A percentile compares a stretch with the other conserved stretches of the same genome.
Evolutionary conservation across 2,888 invertebrate species (phyloP).

Genomic region (Trachelus troglodyta): DNA sequence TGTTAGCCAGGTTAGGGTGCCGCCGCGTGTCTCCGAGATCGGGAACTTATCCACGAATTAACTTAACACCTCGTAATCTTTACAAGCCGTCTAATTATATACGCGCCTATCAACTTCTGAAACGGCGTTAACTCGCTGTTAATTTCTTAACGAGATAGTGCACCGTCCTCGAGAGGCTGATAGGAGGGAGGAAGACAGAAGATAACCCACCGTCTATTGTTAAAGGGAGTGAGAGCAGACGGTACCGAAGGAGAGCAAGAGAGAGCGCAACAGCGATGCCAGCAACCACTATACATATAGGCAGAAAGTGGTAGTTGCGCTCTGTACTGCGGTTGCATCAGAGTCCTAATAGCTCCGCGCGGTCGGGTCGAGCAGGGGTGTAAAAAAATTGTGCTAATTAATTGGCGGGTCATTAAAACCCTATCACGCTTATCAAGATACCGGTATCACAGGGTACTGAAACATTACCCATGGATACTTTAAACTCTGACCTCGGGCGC

Average conservation of each 20-base stretch:
- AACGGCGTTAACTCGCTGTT: conserved; percentile 45
- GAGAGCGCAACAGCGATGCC: background rate
- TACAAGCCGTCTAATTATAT: conserved; percentile 46
- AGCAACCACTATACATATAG: background rate
- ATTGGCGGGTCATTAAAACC: conserved; percentile 61
- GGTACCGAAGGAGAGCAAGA: background rate
- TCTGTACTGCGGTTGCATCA: conserved; percentile 35
- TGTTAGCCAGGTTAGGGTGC: background rate
- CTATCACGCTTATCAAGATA: conserved; percentile 26
- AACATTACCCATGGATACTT: background rate
- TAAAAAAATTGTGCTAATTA: conserved; percentile 47
- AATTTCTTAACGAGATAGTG: conserved; percentile 48
- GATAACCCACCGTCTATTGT: background rate
- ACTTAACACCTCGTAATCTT: conserved; percentile 34
- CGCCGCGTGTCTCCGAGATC: background rate
- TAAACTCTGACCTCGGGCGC: background rate
- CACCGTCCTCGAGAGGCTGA: conserved; percentile 14
- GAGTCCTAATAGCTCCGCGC: conserved; percentile 30
- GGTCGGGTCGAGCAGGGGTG: conserved; percentile 15
- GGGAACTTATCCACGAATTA: background rate
- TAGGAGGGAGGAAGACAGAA: background rate
- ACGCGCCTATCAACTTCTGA: conserved; percentile 5
- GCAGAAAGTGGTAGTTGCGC: conserved; percentile 10
- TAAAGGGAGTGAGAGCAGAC: no score
- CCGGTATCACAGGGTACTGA: background rate